Evolutionary conservation across 2,113 vertebrate species (phyloP).

Genomic region (Verasper variegatus): DNA sequence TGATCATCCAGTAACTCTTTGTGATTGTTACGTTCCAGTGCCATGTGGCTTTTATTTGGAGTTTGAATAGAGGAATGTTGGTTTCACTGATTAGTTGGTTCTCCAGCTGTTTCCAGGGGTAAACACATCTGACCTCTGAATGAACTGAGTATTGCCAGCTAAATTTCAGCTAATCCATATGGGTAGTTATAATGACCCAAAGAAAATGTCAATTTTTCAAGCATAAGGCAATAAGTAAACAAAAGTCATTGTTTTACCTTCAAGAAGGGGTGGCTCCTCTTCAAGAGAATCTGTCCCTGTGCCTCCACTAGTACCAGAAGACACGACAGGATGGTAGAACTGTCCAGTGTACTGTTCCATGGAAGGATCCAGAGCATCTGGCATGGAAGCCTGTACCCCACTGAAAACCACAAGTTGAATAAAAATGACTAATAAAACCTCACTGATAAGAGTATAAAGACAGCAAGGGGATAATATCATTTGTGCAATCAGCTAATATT

Average conservation of each 20-base stretch:
- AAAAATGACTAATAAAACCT: background rate
- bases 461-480: background rate
- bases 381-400: background rate
- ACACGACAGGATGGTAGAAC: background rate
- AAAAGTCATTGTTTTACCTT: background rate
- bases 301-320: background rate
- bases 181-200: background rate
- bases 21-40: background rate
- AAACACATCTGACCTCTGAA: background rate
- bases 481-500: background rate
- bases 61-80: background rate
- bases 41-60: conserved; percentile 8
- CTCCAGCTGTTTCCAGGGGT: background rate
- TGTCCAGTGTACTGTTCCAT: background rate
- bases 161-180: background rate
- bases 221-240: background rate
- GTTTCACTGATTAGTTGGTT: background rate
- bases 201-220: background rate
- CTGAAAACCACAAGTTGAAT: background rate
- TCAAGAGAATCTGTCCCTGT: background rate
- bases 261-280: background rate
- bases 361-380: background rate
- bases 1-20: background rate
- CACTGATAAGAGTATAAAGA: background rate
- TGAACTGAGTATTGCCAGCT: background rate